These are phyloP conservation scores for Lepidurus packardi DNA, from an alignment of 1,140 invertebrate genomes.

Conservation along the genomic window DNA sequence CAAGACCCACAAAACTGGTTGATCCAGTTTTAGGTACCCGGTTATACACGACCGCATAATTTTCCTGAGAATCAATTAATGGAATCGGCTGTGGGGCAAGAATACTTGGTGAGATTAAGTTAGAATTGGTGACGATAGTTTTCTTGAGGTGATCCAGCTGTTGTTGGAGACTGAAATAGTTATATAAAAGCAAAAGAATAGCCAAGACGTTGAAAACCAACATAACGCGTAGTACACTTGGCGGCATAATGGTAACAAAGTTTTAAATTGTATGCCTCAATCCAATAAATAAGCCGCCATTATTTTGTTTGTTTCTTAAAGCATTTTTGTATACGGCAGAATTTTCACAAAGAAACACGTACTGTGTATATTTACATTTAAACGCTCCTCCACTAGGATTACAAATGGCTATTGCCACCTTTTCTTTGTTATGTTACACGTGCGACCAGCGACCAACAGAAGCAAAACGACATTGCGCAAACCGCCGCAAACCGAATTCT, in stretches of 20 bases:
- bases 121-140: background rate
- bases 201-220: background rate
- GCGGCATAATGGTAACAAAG: background rate
- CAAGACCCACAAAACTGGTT: constrained; percentile 94
- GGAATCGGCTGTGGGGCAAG: background rate
- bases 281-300: background rate
- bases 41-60: constrained; percentile 82
- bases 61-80: constrained; percentile 40
- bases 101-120: background rate
- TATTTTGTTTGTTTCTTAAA: background rate
- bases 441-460: too few species aligned
- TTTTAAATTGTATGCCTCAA: too few species aligned
- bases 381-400: too few species aligned
- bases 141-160: background rate
- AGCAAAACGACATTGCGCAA: too few species aligned
- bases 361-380: too few species aligned
- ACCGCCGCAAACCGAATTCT: too few species aligned
- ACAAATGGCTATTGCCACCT: too few species aligned
- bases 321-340: background rate
- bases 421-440: too few species aligned
- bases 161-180: background rate
- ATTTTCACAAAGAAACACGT: too few species aligned
- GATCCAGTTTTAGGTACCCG: constrained; percentile 98
- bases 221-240: background rate
- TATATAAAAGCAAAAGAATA: background rate